phyloP scores from a whole-genome alignment of 2,888 invertebrate genomes.

The Hydroisotoma schaefferi region DNA sequence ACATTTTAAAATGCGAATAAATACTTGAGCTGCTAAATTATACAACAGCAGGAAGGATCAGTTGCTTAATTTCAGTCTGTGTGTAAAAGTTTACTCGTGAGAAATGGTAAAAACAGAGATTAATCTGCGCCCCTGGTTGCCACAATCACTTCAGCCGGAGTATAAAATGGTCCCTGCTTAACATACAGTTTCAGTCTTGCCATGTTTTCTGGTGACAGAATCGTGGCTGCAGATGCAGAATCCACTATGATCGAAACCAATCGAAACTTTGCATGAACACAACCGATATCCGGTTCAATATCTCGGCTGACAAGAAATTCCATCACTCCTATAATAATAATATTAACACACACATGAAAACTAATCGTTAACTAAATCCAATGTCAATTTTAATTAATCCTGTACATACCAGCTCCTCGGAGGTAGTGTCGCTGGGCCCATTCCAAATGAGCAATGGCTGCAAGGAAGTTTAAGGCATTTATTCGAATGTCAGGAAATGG shows the following conservation, averaged over 20 bases:
- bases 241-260: conserved; percentile 51
- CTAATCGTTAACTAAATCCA: too few species aligned
- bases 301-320: conserved; percentile 55
- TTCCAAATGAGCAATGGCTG: conserved; percentile 41
- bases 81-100: too few species aligned
- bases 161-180: conserved; percentile 54
- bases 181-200: conserved; percentile 52
- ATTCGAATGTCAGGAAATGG: conserved; percentile 47
- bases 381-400: not conserved
- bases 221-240: conserved; percentile 49
- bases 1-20: too few species aligned
- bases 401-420: conserved; percentile 20
- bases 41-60: too few species aligned
- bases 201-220: conserved; percentile 52
- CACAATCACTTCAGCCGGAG: conserved; percentile 52
- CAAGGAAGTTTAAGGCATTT: conserved; percentile 42
- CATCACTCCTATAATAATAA: conserved; percentile 51
- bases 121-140: conserved; percentile 51
- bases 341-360: too few species aligned
- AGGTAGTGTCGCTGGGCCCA: conserved; percentile 48
- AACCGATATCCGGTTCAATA: conserved; percentile 53
- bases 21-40: too few species aligned
- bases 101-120: not conserved
- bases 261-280: conserved; percentile 54
- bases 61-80: too few species aligned